Evolutionary conservation across 2,888 invertebrate genomes (phyloP).

Genomic region (Chironomus tentans): DNA sequence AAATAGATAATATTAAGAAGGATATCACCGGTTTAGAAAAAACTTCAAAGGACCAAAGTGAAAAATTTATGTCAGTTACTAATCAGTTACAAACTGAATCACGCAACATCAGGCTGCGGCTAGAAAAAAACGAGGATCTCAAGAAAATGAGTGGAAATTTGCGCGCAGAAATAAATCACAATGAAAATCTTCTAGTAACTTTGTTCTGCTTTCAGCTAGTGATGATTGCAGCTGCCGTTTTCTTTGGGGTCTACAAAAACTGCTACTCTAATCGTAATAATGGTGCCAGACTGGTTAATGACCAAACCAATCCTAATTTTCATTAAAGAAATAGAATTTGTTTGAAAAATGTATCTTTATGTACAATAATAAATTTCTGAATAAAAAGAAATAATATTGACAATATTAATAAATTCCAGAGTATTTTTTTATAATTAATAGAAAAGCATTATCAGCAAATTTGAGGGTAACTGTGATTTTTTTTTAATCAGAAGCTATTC

Average conservation of each 20-base stretch:
- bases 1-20: background rate
- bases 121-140: background rate
- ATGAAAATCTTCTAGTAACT: background rate
- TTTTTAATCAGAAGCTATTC: too few species aligned
- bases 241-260: background rate
- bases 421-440: too few species aligned
- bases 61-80: background rate
- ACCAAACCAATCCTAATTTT: too few species aligned
- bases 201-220: background rate
- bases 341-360: too few species aligned
- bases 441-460: too few species aligned
- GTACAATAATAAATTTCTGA: too few species aligned
- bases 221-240: background rate
- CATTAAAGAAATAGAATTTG: too few species aligned
- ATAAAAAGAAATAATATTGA: too few species aligned
- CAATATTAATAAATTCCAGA: too few species aligned
- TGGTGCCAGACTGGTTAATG: too few species aligned
- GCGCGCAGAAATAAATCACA: background rate
- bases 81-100: background rate
- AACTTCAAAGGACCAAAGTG: background rate
- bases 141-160: background rate
- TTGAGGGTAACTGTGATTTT: too few species aligned
- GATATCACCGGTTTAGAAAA: background rate
- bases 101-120: background rate
- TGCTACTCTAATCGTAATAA: background rate